phyloP scores from a whole-genome alignment of 2,113 vertebrate species.

The Hyperopisus bebe region DNA sequence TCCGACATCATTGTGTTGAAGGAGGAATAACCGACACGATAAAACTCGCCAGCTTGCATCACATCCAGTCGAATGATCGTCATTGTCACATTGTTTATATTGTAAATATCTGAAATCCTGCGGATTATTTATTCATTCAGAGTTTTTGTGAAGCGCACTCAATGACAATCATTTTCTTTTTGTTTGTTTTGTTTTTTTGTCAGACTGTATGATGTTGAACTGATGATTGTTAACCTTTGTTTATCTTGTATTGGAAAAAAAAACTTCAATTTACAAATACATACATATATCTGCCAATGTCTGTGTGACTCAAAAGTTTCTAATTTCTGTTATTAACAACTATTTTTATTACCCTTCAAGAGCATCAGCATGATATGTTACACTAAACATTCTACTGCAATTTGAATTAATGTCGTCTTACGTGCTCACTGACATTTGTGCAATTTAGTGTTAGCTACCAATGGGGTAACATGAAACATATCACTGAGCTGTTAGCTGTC shows the following conservation, averaged over 20 bases:
- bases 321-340: background rate
- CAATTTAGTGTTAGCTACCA: background rate
- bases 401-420: background rate
- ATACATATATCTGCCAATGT: conserved; percentile 31
- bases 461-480: background rate
- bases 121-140: conserved; percentile 50
- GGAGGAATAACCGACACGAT: conserved; percentile 27
- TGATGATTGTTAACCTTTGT: conserved; percentile 49
- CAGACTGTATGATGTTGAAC: conserved; percentile 43
- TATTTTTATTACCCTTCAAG: background rate
- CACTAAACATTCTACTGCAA: background rate
- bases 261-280: conserved; percentile 41
- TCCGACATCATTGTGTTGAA: conserved; percentile 27
- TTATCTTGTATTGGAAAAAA: conserved; percentile 46
- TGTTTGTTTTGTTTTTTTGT: conserved; percentile 37
- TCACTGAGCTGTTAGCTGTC: background rate
- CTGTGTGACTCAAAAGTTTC: background rate
- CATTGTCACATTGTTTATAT: conserved; percentile 44
- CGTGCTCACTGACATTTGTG: background rate
- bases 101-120: conserved; percentile 45
- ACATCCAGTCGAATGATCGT: conserved; percentile 38
- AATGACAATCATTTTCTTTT: conserved; percentile 52
- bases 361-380: background rate
- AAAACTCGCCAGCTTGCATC: conserved; percentile 31
- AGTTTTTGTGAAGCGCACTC: conserved; percentile 46